Base-by-base conservation (phyloP, 2,113 vertebrate species). In the Embiotoca jacksoni region DNA sequence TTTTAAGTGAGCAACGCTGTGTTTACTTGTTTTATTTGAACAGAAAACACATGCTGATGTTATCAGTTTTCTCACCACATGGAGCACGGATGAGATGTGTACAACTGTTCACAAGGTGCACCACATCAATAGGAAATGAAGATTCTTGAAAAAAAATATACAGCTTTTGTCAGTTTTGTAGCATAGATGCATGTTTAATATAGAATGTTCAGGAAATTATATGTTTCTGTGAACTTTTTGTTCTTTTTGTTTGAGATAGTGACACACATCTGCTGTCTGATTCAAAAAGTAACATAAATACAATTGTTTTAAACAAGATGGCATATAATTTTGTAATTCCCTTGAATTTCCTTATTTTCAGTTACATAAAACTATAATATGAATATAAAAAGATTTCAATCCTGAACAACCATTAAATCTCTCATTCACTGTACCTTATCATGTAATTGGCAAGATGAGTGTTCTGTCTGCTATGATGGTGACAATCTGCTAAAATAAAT, bases 41-140 rank as follows among this genome's bases (percentile, higher is more conserved):
- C 30, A 72, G 53, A 75, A 72, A 67, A 55, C 58, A 37, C 50
- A n/a, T 36, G 30, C 37, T 72, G 80, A 84, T 84, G 44, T 5
- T 78, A 79, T 84, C 73, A 57, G 52, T 44, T 23, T 65, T 66
- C 39, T 77, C 67, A 8, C 65, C 78, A 55, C 80, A 79, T 60
- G 50, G 30, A 67, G 10, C 37, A 33, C 10, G 15, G 73, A 75
- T 60, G 56, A 72, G 23, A 72, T 11, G 0, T 11, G 0, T 30
- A 3, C 2, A 4, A 52, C 61, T 80, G 70, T 66, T 62, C 63
- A 35, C 61, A 69, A 80, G 54, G 36, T 76, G 60, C 56, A 53
- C 44, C 49, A 36, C 54, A 69, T 79, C 4, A 56, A 66, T 14
- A 63, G 82, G 58, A 89, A 85, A 75, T 56, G 11, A 85, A 81